Base-by-base conservation (phyloP, 2,797 vertebrate species). In the Chrosomus eos region DNA sequence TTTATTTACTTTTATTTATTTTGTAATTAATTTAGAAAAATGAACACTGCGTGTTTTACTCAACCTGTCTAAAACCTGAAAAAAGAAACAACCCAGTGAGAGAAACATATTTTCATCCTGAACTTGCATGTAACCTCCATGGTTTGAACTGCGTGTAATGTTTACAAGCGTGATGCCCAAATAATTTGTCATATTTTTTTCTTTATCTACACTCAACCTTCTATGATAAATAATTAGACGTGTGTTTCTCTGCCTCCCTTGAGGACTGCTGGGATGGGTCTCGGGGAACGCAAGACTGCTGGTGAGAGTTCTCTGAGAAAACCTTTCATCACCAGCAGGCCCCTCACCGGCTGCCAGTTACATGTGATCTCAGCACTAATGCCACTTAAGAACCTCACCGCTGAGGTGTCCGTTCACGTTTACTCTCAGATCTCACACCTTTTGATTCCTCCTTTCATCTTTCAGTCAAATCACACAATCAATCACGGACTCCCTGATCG, bases 401-500 rank as follows among this genome's bases (percentile, higher is more conserved):
- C 45, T 67, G 72, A 64, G 62, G 45, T 83, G 77, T 80, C 72
- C 81, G 60, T 66, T 72, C 85, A 85, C 58, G 74, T 45, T 68
- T 26, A 68, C 55, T 40, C 71, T 55, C 31, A 58, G 67, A 73
- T 86, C 79, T 78, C 80, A 19, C 51, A 60, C 86, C 73, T 73
- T 89, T 80, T 90, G 66, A 85, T 81, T 85, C 83, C 53, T 45
- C 13, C 68, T 87, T 86, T 84, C 78, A 88, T 86, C 73, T 60
- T 66, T 66, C 62, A 73, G 58, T 90, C 87, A 81, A 75, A 81
- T 85, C 88, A 80, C 77, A 84, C 82, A 76, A 72, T 88, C 70
- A 83, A 81, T 88, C 85, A 53, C 55, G 78, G 68, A 86, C 84
- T 84, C 82, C 76, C 74, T 88, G 77, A 71, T 86, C 36, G 78